Evolutionary conservation across 64 coral and sea anemone genomes (phyloP).

Genomic region (Actinia equina): DNA sequence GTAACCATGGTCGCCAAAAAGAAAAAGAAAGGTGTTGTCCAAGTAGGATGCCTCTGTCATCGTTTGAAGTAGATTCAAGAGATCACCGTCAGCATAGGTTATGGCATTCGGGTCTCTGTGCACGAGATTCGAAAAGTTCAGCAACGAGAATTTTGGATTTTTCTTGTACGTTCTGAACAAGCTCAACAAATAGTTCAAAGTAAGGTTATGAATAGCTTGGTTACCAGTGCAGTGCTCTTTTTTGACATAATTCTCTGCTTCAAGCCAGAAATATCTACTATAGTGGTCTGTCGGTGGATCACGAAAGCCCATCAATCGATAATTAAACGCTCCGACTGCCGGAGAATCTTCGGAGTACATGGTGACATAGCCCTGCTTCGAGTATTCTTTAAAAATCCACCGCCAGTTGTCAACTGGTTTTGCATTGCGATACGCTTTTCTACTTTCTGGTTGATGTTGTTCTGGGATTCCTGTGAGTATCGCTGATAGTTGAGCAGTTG

Average conservation of each 20-base stretch:
- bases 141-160: slow-evolving; percentile 34
- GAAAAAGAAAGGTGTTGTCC: slow-evolving; percentile 4
- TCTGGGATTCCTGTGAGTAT: slow-evolving; percentile 51
- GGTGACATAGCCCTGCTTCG: slow-evolving; percentile 53
- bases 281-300: slow-evolving; percentile 75
- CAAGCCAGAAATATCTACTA: slow-evolving; percentile 37
- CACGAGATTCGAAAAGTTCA: slow-evolving; percentile 18
- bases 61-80: background rate
- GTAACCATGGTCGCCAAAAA: slow-evolving; percentile 33
- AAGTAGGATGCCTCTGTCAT: slow-evolving; percentile 12
- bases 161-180: slow-evolving; percentile 46
- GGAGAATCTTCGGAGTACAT: slow-evolving; percentile 59
- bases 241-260: slow-evolving; percentile 8
- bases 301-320: slow-evolving; percentile 52
- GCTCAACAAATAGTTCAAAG: slow-evolving; percentile 45
- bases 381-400: slow-evolving; percentile 55
- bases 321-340: slow-evolving; percentile 39
- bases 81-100: background rate
- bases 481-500: slow-evolving; percentile 45
- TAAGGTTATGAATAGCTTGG: slow-evolving; percentile 29
- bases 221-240: slow-evolving; percentile 1
- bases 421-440: slow-evolving; percentile 13
- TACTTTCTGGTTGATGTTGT: slow-evolving; percentile 40
- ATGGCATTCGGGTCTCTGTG: slow-evolving; percentile 29
- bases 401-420: slow-evolving; percentile 47